Evolutionary conservation across 2,888 invertebrate genomes (phyloP).

Genomic region (Tachina fera): DNA sequence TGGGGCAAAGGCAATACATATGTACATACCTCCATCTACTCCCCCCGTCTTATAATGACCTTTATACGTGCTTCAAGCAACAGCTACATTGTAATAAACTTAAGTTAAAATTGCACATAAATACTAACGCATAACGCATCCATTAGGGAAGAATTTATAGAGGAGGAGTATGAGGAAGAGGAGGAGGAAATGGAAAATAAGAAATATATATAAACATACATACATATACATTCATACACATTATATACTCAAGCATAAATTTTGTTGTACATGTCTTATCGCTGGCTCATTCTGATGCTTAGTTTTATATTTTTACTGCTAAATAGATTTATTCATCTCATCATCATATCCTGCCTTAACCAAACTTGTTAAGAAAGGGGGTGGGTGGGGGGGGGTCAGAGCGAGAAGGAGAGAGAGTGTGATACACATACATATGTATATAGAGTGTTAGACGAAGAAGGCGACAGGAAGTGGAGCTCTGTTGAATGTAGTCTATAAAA

Average conservation of each 20-base stretch:
- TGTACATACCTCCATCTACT: background rate
- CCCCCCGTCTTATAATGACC: background rate
- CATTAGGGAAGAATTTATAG: background rate
- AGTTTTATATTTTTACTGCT: constrained; percentile 23
- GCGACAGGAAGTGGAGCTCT: background rate
- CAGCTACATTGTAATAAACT: background rate
- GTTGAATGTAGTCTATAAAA: constrained; percentile 7
- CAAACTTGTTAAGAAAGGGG: background rate
- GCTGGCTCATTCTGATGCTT: background rate
- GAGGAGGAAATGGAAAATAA: background rate
- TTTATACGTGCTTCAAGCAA: background rate
- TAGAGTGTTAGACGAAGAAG: too few species aligned
- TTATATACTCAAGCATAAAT: constrained; percentile 2
- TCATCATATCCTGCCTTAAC: constrained; percentile 11
- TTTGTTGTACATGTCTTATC: constrained; percentile 17
- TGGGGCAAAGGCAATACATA: background rate
- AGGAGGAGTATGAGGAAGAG: background rate
- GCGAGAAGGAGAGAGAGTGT: too few species aligned
- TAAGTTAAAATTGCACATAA: background rate
- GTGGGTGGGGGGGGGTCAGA: background rate
- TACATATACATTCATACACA: too few species aligned
- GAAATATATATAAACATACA: background rate
- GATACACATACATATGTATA: too few species aligned
- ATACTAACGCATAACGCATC: background rate
- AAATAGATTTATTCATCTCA: constrained; percentile 39